These are phyloP conservation scores for Phymorhynchus buccinoides DNA, from an alignment of 1,140 invertebrate species.

Conservation along the genomic window DNA sequence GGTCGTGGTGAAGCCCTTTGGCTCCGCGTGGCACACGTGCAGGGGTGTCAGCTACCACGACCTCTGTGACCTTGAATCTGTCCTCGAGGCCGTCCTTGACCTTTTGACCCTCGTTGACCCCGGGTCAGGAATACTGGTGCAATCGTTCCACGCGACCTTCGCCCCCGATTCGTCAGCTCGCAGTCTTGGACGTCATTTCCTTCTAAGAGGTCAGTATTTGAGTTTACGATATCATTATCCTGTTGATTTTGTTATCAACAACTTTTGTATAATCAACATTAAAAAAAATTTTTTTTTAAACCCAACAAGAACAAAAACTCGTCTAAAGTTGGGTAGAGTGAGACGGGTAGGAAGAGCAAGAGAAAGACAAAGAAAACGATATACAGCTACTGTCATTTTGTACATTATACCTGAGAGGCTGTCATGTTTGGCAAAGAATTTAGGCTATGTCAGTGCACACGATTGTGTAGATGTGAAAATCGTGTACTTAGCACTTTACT, in stretches of 20 bases:
- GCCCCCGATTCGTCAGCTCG: neutral
- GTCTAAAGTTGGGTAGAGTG: no score
- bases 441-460: no score
- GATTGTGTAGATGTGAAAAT: no score
- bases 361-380: no score
- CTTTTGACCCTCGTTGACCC: constrained; percentile 42
- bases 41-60: constrained; percentile 52
- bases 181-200: constrained; percentile 18
- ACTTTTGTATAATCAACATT: no score
- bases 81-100: constrained; percentile 43
- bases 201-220: neutral
- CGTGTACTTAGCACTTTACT: no score
- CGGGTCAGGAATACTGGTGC: constrained; percentile 51
- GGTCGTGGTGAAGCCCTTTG: constrained; percentile 62
- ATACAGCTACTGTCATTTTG: no score
- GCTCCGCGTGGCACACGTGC: constrained; percentile 52
- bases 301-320: no score
- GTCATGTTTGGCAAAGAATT: no score
- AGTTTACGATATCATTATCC: neutral
- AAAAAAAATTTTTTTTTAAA: no score
- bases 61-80: constrained; percentile 20
- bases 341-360: no score
- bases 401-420: no score
- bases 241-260: neutral
- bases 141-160: constrained; percentile 47